Conservation (phyloP, 2,888 invertebrate species). For the Cecidostiba fungosa region DNA sequence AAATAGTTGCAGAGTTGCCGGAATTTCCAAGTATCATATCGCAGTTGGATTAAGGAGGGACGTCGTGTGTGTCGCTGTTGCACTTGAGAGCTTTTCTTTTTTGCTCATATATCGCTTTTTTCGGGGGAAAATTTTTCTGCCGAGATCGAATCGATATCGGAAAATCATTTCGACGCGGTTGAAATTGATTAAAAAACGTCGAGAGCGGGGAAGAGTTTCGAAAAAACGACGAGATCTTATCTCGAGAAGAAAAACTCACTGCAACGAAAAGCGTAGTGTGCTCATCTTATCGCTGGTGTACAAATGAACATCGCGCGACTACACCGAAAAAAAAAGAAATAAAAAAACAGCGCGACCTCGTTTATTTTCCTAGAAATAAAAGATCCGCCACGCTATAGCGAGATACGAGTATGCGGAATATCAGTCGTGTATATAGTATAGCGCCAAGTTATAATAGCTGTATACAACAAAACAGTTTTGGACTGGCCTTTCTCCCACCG, state of each 20-base stretch:
- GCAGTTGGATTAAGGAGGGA: not conserved
- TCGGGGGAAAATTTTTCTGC: not conserved
- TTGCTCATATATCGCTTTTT: not conserved
- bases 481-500: not conserved
- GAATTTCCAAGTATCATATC: not conserved
- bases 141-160: not conserved
- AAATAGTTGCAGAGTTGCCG: not conserved
- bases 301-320: not conserved
- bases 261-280: not conserved
- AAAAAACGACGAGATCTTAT: not conserved
- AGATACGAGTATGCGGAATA: too few relatives aligned
- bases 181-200: not conserved
- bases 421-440: too few relatives aligned
- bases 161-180: not conserved
- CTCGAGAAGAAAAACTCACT: not conserved
- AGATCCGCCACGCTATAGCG: not conserved
- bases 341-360: not conserved
- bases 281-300: constrained; percentile 7
- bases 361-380: constrained; percentile 33
- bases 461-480: too few relatives aligned
- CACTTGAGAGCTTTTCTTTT: not conserved
- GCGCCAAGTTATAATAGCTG: too few relatives aligned
- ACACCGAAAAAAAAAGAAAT: not conserved
- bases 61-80: not conserved
- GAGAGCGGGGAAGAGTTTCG: not conserved